Percentiles rank a stretch among this genome's conserved stretches.
phyloP scores from a whole-genome alignment of 23 tunicate species.

The Aplidium turbinatum region DNA sequence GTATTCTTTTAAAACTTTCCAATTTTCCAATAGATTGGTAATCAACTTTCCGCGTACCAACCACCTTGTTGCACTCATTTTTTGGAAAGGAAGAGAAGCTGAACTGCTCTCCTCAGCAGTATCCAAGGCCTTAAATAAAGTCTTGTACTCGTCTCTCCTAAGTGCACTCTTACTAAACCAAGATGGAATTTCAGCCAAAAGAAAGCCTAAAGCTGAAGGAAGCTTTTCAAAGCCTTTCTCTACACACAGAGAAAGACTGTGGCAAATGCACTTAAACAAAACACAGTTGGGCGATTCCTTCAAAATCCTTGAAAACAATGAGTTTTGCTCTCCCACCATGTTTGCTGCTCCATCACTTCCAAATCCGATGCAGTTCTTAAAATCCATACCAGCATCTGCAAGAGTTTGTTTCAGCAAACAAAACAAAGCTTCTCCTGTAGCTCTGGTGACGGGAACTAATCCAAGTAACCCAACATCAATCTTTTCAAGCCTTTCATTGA shows the following conservation, averaged over 20 bases:
- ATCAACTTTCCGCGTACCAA: too few relatives aligned
- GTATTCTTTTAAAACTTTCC: too few relatives aligned
- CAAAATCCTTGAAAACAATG: neutral
- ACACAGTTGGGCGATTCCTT: conserved; percentile 1
- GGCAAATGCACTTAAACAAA: conserved; percentile 1
- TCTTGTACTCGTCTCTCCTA: neutral
- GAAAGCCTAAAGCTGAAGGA: neutral
- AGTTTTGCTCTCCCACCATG: neutral
- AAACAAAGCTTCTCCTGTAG: conserved; percentile 19
- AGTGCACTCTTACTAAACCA: neutral
- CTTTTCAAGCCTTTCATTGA: conserved; percentile 6
- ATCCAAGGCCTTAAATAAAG: too few relatives aligned
- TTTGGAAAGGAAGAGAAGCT: neutral
- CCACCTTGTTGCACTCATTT: too few relatives aligned
- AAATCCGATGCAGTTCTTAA: neutral
- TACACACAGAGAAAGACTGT: conserved; percentile 13
- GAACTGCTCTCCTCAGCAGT: neutral
- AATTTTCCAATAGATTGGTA: too few relatives aligned
- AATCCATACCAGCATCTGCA: neutral
- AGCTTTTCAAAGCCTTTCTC: conserved; percentile 8
- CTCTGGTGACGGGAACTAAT: neutral
- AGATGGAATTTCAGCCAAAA: neutral
- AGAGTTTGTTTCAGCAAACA: neutral
- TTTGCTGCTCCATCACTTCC: conserved; percentile 7
- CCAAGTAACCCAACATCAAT: conserved; percentile 5